phyloP scores from a whole-genome alignment of 30 jellyfish, hydroid and myxozoan species.

The Hydractinia echinata region DNA sequence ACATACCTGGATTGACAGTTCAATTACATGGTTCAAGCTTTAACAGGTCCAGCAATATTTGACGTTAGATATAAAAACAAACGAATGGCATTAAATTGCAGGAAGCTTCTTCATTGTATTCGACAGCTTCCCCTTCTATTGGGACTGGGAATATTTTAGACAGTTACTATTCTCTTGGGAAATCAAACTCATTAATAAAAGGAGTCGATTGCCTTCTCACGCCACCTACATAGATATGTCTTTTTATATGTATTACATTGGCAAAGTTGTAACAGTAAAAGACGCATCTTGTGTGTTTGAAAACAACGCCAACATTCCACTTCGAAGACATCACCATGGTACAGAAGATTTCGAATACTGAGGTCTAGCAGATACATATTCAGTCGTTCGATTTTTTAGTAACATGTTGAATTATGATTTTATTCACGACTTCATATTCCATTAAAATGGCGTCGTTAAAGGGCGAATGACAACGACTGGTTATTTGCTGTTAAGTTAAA shows the following conservation, averaged over 20 bases:
- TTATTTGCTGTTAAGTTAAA: constrained; percentile 45
- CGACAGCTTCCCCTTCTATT: too few relatives aligned
- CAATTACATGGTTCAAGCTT: too few relatives aligned
- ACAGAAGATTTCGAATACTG: not conserved
- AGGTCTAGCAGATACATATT: constrained; percentile 56
- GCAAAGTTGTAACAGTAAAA: not conserved
- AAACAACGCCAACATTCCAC: constrained; percentile 47
- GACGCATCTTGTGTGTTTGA: constrained; percentile 65
- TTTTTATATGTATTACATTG: constrained; percentile 20
- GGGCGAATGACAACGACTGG: constrained; percentile 66
- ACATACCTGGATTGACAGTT: too few relatives aligned
- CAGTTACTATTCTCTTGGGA: too few relatives aligned
- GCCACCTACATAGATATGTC: constrained; percentile 51
- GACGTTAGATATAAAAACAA: too few relatives aligned
- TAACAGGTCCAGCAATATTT: too few relatives aligned
- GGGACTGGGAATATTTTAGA: too few relatives aligned
- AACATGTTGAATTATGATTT: constrained; percentile 65
- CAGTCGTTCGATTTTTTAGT: constrained; percentile 48
- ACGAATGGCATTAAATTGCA: too few relatives aligned
- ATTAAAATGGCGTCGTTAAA: constrained; percentile 72
- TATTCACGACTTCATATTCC: constrained; percentile 46
- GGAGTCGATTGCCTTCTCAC: constrained; percentile 79
- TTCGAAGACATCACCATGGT: constrained; percentile 44
- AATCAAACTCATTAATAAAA: constrained; percentile 11
- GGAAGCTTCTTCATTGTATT: too few relatives aligned